Evolutionary conservation across 2,888 invertebrate genomes (phyloP), one percentile per base, ranked within the genome.

Genomic region (Scelioninae gen. 1): DNA sequence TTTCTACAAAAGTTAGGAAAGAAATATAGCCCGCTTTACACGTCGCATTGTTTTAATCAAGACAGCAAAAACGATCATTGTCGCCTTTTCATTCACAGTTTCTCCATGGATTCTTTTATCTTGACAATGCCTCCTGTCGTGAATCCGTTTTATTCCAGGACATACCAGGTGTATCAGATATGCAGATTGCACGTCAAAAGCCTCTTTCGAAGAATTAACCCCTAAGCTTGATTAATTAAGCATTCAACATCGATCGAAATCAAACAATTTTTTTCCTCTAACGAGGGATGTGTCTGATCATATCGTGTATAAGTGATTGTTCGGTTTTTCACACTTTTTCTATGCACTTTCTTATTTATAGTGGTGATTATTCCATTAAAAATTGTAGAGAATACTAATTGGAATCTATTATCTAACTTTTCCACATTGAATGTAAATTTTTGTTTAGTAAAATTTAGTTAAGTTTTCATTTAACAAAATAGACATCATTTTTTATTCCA

Each of bases 141-240:
- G 60, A 60, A 51, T 58, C 40, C 49, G 29, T 71, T 71, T 29
- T 58, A 71, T 60, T 49, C 51, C 11, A 71, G 60, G 58, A 60
- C 56, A 71, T 15, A 13, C 15, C 40, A 15, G 31, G 11, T 38
- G 40, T 60, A 60, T 60, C 58, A 71, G 38, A 47, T 60, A 71
- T 71, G 71, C 60, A 71, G 51, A 71, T 71, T 60, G 31, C 51
- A 34, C 38, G 49, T 60, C 49, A 71, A 51, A 60, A 71, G 71
- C 49, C 16, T n/a, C 51, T 71, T 60, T 40, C 47, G 34, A 71
- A 51, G 45, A 58, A 49, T 49, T 49, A 58, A 71, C 66, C 23
- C 23, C 23, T 29, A 2, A 4, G 31, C 49, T 40, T 29, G 40
- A 60, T 56, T 71, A 58, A 60, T 60, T 60, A 71, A 58, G 13